Evolutionary conservation across 2,888 invertebrate species (phyloP), one percentile per base, ranked within the genome.

Genomic region (Drosophila falleni): DNA sequence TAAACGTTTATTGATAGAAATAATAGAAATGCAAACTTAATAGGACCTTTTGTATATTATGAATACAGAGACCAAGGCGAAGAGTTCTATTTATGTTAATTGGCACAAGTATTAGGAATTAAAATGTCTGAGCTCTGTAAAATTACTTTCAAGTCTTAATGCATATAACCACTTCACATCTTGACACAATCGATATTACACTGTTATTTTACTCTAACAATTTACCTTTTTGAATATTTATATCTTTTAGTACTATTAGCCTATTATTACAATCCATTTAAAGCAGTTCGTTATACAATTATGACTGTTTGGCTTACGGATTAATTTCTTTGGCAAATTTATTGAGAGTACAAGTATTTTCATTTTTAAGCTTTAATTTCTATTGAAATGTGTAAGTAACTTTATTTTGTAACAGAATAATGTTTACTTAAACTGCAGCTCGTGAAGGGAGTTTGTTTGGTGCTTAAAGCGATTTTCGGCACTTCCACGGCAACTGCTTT

Each of bases 391-490:
- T 47, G 33, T 33, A 26, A 50, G 54, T 49, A 15, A 26, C 41
- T 33, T 26, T 23, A 33, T 47, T 56, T 31, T 51, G 37, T 6
- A 33, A 33, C 33, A 35, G 16, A 37, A 58, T 59, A 44, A 51
- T 51, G 33, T 37, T 74, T 74, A 68, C 42, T 58, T 67, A 41
- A 55, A 42, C 29, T 46, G 39, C 61, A 33, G 31, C 26, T 54
- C 47, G 49, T 23, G 19, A 59, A 19, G 49, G 19, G 9, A 29
- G 11, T 16, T 39, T 53, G 29, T 23, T 35, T 56, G 33, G 49
- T 39, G 53, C 42, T 44, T 44, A 41, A 78, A 68, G 59, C 64
- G 53, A 74, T 71, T 78, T 68, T 68, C 62, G 65, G 64, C 51
- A 61, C 39, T 42, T 41, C 2, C 26, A 35, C 35, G 37, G 26